Conservation (phyloP, 1,140 invertebrate species). For the Hylyphantes graminicola region DNA sequence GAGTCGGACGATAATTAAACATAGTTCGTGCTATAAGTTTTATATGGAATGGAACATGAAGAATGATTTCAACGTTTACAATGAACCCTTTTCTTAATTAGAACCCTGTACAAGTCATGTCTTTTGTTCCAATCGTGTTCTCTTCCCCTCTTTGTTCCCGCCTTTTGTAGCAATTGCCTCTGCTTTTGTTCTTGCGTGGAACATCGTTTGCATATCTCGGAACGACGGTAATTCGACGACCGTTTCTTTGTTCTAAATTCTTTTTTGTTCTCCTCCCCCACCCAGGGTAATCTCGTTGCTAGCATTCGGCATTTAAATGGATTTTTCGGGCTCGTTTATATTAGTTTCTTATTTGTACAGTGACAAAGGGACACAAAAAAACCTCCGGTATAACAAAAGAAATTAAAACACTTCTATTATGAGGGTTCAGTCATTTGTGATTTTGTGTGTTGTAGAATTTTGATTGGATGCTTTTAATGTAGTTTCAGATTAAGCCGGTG, state of each 20-base stretch:
- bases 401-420: conserved; percentile 47
- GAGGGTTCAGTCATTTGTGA: conserved; percentile 27
- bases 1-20: conserved; percentile 46
- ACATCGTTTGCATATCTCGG: conserved; percentile 52
- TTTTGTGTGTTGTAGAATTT: background rate
- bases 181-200: conserved; percentile 25
- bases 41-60: conserved; percentile 39
- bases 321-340: conserved; percentile 44
- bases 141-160: conserved; percentile 17
- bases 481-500: too few species aligned
- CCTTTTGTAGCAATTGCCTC: conserved; percentile 39
- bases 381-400: conserved; percentile 9
- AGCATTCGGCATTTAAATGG: conserved; percentile 44
- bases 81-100: conserved; percentile 40
- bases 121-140: conserved; percentile 32
- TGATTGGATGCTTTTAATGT: background rate
- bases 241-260: conserved; percentile 9
- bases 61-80: conserved; percentile 41
- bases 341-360: conserved; percentile 43
- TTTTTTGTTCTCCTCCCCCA: background rate
- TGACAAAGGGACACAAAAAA: conserved; percentile 5
- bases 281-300: conserved; percentile 26
- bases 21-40: conserved; percentile 25
- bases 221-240: conserved; percentile 46
- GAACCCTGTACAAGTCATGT: conserved; percentile 29